A percentile compares a stretch with the other conserved stretches of the same genome.
Conservation (phyloP, 2,113 vertebrate genomes). For the Entomyzon cyanotis region DNA sequence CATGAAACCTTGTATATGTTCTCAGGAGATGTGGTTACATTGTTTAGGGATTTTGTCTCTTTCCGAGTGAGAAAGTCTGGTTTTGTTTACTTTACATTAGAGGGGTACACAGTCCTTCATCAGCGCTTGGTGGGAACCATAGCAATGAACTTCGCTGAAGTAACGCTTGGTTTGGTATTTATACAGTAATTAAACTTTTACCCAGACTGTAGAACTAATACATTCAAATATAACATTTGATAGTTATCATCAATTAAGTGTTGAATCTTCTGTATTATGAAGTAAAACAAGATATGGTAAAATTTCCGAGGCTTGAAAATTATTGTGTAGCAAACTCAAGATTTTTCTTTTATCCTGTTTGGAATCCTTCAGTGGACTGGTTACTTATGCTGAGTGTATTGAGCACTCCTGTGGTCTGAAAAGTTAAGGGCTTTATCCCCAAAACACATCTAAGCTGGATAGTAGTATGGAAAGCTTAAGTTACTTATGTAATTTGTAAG, state of each 20-base stretch:
- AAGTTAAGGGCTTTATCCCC: not conserved
- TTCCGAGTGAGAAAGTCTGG: not conserved
- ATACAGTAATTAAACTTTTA: not conserved
- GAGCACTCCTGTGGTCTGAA: not conserved
- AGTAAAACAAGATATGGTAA: not conserved
- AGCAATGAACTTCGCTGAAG: not conserved
- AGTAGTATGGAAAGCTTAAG: not conserved
- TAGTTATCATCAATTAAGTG: not conserved
- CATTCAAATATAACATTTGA: not conserved
- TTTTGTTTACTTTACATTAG: not conserved
- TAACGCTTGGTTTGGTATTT: not conserved
- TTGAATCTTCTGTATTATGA: not conserved
- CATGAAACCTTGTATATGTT: accelerated
- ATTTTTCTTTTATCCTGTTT: not conserved
- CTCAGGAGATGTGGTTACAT: not conserved
- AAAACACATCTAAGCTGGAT: not conserved
- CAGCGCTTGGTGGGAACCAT: not conserved
- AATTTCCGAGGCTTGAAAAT: not conserved
- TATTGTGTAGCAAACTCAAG: not conserved
- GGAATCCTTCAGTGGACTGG: not conserved
- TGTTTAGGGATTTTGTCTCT: not conserved
- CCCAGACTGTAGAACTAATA: not conserved
- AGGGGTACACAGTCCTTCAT: not conserved
- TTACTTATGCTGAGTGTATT: not conserved
- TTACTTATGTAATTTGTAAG: not conserved